Conservation (phyloP, 2,113 vertebrate genomes). For the Nerophis ophidion region DNA sequence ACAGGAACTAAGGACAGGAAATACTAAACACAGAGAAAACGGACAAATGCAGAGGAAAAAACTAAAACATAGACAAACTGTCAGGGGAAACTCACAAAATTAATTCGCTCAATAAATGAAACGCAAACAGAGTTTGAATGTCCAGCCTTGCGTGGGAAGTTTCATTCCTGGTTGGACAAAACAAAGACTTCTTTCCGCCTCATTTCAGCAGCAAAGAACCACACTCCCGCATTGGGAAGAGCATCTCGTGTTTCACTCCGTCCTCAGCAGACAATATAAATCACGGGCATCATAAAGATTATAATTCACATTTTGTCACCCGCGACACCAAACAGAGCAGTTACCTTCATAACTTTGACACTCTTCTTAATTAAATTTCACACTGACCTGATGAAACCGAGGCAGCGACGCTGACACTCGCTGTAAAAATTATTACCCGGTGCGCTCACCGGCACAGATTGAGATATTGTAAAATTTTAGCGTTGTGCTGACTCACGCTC, state of each 20-base stretch:
- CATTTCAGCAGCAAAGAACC: neutral
- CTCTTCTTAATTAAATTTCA: conserved; percentile 61
- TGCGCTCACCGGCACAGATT: conserved; percentile 34
- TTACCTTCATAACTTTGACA: conserved; percentile 38
- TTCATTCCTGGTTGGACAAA: neutral
- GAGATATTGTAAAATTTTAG: conserved; percentile 36
- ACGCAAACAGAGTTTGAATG: neutral
- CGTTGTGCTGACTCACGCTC: conserved; percentile 29
- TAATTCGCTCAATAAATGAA: neutral
- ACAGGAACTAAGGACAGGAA: too few relatives aligned
- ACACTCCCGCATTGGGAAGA: conserved; percentile 1
- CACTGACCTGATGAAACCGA: conserved; percentile 45
- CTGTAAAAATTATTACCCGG: conserved; percentile 32
- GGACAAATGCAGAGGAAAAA: too few relatives aligned
- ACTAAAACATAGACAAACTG: too few relatives aligned
- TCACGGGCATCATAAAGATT: conserved; percentile 30
- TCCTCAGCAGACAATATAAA: conserved; percentile 25
- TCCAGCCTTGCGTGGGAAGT: neutral
- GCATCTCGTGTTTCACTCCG: neutral
- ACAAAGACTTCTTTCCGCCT: neutral
- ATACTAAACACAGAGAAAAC: too few relatives aligned
- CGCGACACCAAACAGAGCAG: conserved; percentile 38
- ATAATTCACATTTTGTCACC: conserved; percentile 22
- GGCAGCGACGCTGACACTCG: conserved; percentile 40
- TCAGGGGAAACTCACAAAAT: neutral